A percentile compares a stretch with the other conserved stretches of the same genome.
phyloP scores from a whole-genome alignment of 2,888 invertebrate species.

The Linhomoeus sp. region DNA sequence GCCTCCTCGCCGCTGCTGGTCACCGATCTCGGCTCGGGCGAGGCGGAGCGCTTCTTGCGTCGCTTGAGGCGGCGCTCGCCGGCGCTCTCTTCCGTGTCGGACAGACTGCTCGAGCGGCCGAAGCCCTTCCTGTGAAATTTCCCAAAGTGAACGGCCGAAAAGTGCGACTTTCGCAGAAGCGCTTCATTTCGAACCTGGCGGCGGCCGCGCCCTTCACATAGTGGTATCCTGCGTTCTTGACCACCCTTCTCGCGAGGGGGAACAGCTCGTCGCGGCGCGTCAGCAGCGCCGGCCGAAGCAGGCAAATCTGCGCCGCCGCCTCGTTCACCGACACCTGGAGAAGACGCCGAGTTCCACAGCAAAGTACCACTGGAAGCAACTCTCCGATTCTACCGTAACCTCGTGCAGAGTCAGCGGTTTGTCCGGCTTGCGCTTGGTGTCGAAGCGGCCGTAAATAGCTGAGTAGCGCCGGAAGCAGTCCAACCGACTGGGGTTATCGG shows the following conservation, averaged over 20 bases:
- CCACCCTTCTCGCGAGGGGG: slow-evolving; percentile 78
- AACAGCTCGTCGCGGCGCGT: slow-evolving; percentile 92
- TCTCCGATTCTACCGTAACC: too few species aligned
- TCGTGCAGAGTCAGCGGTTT: slow-evolving; percentile 90
- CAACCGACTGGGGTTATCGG: slow-evolving; percentile 65
- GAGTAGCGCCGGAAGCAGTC: slow-evolving; percentile 84
- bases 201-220: slow-evolving; percentile 39
- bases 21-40: too few species aligned
- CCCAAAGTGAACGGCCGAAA: too few species aligned
- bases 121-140: too few species aligned
- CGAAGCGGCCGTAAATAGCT: slow-evolving; percentile 91
- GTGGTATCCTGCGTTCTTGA: slow-evolving; percentile 67
- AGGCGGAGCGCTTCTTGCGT: too few species aligned
- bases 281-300: slow-evolving; percentile 70
- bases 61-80: too few species aligned
- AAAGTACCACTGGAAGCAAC: too few species aligned
- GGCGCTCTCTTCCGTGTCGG: too few species aligned
- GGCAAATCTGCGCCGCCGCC: slow-evolving; percentile 88
- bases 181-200: too few species aligned
- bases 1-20: too few species aligned
- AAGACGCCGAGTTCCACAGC: slow-evolving; percentile 1
- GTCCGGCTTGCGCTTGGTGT: slow-evolving; percentile 85
- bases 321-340: slow-evolving; percentile 78
- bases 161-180: too few species aligned
- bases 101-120: too few species aligned